Conservation (phyloP, 2,888 invertebrate species). For the Ischnus inquisitorius region DNA sequence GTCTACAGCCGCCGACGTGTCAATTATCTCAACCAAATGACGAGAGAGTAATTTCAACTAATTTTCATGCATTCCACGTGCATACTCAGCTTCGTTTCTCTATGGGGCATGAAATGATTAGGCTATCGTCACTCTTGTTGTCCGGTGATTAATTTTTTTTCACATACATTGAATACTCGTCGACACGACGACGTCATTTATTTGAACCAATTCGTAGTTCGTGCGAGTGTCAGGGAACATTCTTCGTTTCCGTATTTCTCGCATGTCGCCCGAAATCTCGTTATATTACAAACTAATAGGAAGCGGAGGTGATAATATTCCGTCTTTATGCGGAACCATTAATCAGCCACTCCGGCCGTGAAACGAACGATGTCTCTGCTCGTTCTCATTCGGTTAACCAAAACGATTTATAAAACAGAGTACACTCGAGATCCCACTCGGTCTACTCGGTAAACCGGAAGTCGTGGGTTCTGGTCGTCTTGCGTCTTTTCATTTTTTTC, state of each 20-base stretch:
- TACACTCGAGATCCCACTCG: constrained; percentile 23
- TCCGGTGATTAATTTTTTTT: constrained; percentile 59
- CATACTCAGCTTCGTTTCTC: constrained; percentile 66
- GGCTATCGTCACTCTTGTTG: constrained; percentile 64
- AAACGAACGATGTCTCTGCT: constrained; percentile 63
- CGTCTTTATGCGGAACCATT: constrained; percentile 71
- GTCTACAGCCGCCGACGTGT: constrained; percentile 73
- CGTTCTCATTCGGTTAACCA: constrained; percentile 73
- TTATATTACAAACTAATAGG: constrained; percentile 52
- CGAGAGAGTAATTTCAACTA: constrained; percentile 78
- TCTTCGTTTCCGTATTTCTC: not conserved
- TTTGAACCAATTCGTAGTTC: constrained; percentile 49
- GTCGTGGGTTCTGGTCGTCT: constrained; percentile 74
- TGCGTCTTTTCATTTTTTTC: constrained; percentile 71
- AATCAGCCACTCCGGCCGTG: constrained; percentile 73
- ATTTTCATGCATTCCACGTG: constrained; percentile 79
- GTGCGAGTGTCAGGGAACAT: constrained; percentile 1
- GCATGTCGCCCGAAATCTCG: constrained; percentile 1
- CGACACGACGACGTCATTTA: constrained; percentile 39
- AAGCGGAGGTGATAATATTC: constrained; percentile 62
- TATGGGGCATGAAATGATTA: constrained; percentile 82
- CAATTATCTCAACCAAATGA: constrained; percentile 77
- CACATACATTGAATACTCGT: not conserved
- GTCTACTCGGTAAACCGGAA: constrained; percentile 78
- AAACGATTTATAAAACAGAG: constrained; percentile 78